phyloP scores from a whole-genome alignment of 1,140 invertebrate genomes.

The Papilio machaon region DNA sequence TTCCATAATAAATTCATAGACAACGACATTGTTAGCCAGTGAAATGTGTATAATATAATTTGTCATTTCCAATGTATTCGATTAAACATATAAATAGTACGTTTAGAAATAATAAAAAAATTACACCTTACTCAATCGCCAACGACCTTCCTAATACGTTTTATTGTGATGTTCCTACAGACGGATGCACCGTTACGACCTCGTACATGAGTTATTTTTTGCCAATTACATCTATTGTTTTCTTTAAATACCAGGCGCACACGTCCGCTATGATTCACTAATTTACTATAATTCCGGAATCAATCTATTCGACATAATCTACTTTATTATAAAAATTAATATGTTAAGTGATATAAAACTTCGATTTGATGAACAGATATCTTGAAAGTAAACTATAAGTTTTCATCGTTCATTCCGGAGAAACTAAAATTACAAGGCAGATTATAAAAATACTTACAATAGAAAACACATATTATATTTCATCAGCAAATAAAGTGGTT shows the following conservation, averaged over 20 bases:
- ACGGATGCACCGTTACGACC: slow-evolving; percentile 35
- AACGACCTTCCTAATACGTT: slow-evolving; percentile 15
- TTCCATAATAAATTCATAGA: too few species aligned
- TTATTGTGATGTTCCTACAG: slow-evolving; percentile 23
- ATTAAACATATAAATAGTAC: too few species aligned
- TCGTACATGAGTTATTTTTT: slow-evolving; percentile 31
- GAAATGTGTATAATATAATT: too few species aligned
- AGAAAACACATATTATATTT: too few species aligned
- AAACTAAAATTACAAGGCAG: not conserved
- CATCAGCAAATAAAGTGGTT: too few species aligned
- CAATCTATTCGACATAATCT: not conserved
- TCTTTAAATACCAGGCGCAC: slow-evolving; percentile 26
- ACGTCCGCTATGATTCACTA: slow-evolving; percentile 19
- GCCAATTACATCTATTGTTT: slow-evolving; percentile 35
- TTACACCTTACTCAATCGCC: not conserved
- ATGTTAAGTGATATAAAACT: too few species aligned
- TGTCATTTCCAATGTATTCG: not conserved
- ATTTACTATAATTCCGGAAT: slow-evolving; percentile 1
- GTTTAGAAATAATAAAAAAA: not conserved
- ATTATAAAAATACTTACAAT: not conserved
- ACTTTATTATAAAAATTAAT: not conserved
- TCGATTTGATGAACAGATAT: too few species aligned
- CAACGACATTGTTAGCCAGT: too few species aligned
- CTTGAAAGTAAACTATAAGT: too few species aligned
- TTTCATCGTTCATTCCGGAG: too few species aligned